Base-by-base conservation (phyloP, 2,113 vertebrate genomes). In the Nanorana parkeri region DNA sequence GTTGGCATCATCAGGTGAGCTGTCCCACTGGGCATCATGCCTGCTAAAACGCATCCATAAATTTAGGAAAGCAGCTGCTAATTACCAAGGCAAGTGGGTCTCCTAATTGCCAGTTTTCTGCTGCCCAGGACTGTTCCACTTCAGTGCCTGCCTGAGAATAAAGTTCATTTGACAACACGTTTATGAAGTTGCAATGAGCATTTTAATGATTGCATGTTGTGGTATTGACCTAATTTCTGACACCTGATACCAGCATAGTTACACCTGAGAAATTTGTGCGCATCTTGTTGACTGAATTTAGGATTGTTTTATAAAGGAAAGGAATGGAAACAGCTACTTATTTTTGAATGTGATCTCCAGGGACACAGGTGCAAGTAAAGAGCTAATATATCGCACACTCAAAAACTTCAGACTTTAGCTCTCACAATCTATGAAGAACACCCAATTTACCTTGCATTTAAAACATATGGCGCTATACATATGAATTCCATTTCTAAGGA, bases 1-100 rank as follows among this genome's bases (percentile, higher is more conserved):
- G 19, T 61, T 80, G 28, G 54, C 65, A 58, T 60, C 28, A 68
- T 69, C 54, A 60, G 54, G 51, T 69, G 54, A 69, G 29, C 51
- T 20, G 29, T 80, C 78, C 78, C 69, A 36, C 20, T 56, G 80
- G 80, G 58, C 61, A 81, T 73, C 60, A 32, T 81, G 80, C 61
- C 69, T 74, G 47, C 69, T 74, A 65, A 64, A 67, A 66, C 66
- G 26, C 51, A 74, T 81, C 23, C 20, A 55, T 65, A 81, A 26
- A 74, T 66, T 73, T 75, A 66, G 20, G 17, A 13, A 81, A 52
- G 69, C 80, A 81, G 80, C 80, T 75, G 80, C 60, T 55, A 6
- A 56, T 17, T 23, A 20, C 51, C 26, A 32, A 3, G 17, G 26
- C 24, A 60, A 65, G 41, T 23, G 68, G 19, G 68, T 24, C 21